phyloP scores from a whole-genome alignment of 2,888 invertebrate species.

The Axea sp. region DNA sequence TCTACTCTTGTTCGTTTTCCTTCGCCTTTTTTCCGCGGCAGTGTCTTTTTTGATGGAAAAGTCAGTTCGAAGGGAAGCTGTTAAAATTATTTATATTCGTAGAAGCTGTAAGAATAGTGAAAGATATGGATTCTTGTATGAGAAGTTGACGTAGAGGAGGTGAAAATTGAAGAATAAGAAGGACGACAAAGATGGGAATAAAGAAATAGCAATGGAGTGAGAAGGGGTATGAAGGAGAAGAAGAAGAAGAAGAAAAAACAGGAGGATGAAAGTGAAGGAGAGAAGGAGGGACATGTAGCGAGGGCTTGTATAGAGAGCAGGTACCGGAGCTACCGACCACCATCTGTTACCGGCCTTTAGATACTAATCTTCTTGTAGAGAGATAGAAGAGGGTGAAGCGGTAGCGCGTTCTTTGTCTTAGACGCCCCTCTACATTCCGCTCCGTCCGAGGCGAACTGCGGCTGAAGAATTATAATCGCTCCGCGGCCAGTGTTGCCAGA shows the following conservation, averaged over 20 bases:
- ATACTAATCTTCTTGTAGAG: slow-evolving; percentile 71
- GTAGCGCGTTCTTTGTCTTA: slow-evolving; percentile 70
- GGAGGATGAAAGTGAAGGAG: slow-evolving; percentile 44
- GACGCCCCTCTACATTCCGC: slow-evolving; percentile 71
- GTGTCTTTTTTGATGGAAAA: background rate
- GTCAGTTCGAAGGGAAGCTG: background rate
- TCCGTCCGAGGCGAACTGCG: slow-evolving; percentile 67
- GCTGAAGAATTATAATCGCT: slow-evolving; percentile 71
- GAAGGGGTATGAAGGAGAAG: slow-evolving; percentile 16
- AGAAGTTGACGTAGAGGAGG: slow-evolving; percentile 46
- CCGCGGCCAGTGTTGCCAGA: slow-evolving; percentile 65
- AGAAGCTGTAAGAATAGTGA: background rate
- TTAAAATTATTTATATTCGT: background rate
- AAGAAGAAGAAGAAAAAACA: slow-evolving; percentile 33
- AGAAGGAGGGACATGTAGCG: slow-evolving; percentile 58
- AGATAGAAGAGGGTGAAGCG: slow-evolving; percentile 67
- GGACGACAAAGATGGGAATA: background rate
- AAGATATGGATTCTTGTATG: slow-evolving; percentile 45
- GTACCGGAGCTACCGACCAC: slow-evolving; percentile 70
- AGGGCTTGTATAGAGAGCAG: slow-evolving; percentile 67
- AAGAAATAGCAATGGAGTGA: slow-evolving; percentile 4
- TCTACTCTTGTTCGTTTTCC: too few relatives aligned
- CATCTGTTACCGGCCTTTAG: slow-evolving; percentile 72
- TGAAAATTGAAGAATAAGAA: slow-evolving; percentile 37
- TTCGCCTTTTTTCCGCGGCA: background rate